phyloP scores from a whole-genome alignment of 2,888 invertebrate species.

The Neocrepidodera transversa region DNA sequence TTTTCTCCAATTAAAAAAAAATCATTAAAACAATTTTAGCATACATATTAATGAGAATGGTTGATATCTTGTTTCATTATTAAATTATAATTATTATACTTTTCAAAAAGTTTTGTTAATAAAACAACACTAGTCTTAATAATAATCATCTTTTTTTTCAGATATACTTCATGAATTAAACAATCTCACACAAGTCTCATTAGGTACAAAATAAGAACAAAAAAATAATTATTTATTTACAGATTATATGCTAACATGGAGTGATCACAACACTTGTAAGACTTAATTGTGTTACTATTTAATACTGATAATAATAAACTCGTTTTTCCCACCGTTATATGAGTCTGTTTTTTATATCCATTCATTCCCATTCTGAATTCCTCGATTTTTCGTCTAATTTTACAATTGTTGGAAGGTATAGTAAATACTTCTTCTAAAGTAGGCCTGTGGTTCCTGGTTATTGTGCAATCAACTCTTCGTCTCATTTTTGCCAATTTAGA shows the following conservation, averaged over 20 bases:
- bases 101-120: no score
- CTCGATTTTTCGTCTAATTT: constrained; percentile 38
- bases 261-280: constrained; percentile 48
- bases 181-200: constrained; percentile 35
- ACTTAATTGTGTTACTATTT: constrained; percentile 38
- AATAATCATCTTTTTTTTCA: constrained; percentile 39
- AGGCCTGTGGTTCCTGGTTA: constrained; percentile 7
- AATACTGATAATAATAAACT: constrained; percentile 51
- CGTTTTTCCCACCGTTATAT: constrained; percentile 51
- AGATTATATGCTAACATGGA: constrained; percentile 51
- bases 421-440: constrained; percentile 44
- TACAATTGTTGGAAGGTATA: constrained; percentile 39
- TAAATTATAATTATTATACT: no score
- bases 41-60: no score
- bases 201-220: background rate
- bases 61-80: no score
- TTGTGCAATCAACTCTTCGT: constrained; percentile 39
- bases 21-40: no score
- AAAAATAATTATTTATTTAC: constrained; percentile 35
- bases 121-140: no score
- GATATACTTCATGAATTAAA: constrained; percentile 46
- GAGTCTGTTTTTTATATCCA: constrained; percentile 40
- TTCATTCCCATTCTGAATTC: constrained; percentile 33
- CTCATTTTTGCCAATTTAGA: constrained; percentile 44
- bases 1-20: no score